Percentiles rank a stretch among this genome's conserved stretches.
Evolutionary conservation across 2,888 invertebrate species (phyloP).

Genomic region (Salpingus planirostris): DNA sequence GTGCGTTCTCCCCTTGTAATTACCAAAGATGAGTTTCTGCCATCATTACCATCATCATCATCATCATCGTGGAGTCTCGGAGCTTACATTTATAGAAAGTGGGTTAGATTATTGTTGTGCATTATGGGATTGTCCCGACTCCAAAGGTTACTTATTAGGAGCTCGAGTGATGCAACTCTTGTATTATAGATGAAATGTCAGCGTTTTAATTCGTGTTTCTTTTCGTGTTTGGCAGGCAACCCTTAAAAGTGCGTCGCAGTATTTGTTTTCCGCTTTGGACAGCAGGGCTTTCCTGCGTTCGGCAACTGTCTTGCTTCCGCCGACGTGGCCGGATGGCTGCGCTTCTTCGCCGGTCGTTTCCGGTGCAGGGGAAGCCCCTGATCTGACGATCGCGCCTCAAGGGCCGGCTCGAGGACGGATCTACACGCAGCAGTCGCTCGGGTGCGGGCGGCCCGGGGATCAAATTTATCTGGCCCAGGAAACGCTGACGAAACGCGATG

Average conservation of each 20-base stretch:
- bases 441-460: constrained; percentile 51
- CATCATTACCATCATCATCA: no score
- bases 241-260: constrained; percentile 47
- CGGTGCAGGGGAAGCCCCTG: constrained; percentile 46
- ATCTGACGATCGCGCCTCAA: constrained; percentile 45
- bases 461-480: constrained; percentile 47
- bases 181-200: neutral
- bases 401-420: constrained; percentile 47
- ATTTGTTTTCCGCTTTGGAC: constrained; percentile 49
- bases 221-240: constrained; percentile 46
- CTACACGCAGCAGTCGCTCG: constrained; percentile 55
- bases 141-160: no score
- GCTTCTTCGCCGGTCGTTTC: constrained; percentile 37
- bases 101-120: constrained; percentile 5
- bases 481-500: constrained; percentile 33
- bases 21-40: no score
- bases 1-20: no score
- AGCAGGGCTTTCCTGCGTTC: constrained; percentile 49
- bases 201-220: constrained; percentile 7
- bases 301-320: constrained; percentile 51
- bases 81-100: no score
- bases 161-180: no score
- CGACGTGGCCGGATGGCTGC: constrained; percentile 49
- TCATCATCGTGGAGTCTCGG: no score
- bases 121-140: constrained; percentile 7